Base-by-base conservation (phyloP, 2,113 vertebrate species). In the Numida meleagris region DNA sequence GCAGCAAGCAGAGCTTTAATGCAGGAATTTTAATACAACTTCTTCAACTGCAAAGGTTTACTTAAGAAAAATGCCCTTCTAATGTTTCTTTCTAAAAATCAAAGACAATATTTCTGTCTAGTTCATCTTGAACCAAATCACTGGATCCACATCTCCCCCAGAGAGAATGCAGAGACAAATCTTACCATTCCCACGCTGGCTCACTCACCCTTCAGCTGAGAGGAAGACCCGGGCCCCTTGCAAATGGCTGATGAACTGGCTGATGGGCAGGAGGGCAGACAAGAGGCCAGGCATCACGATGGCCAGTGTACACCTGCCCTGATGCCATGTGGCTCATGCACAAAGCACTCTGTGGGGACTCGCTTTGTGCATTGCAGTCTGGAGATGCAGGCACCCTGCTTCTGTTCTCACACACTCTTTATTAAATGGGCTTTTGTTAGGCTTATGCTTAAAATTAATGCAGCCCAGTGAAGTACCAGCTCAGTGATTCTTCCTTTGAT, bases 401-500 rank as follows among this genome's bases (percentile, higher is more conserved):
- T 95, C 73, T 90, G 23, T 94, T 94, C 83, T 81, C 73, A 90
- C 65, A 92, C 51, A 4, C 16, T 77, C 55, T 78, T 92, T 79
- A 92, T 91, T 81, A 92, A 95, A 87, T 14, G 13, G 46, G 50
- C 70, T 84, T 92, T 95, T 90, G 38, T 84, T 59, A 57, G 65
- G 33, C 29, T 79, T 84, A 86, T 63, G 75, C 51, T 89, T 88
- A 92, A 93, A 73, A 94, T 67, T 74, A 93, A 89, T 74, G 77
- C 83, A 94, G 46, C 42, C 89, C 62, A 86, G 5, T 55, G 21
- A 84, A 95, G 51, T 46, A 95, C 70, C 34, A 88, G 57, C 43
- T 90, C 53, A 55, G 12, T 83, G 68, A 62, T 33, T 82, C 76
- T 59, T 71, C 50, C 83, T 86, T 86, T 81, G 68, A 88, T 59